phyloP scores from a whole-genome alignment of 2,113 vertebrate genomes.

The Cryptomyrus ogoouensis region DNA sequence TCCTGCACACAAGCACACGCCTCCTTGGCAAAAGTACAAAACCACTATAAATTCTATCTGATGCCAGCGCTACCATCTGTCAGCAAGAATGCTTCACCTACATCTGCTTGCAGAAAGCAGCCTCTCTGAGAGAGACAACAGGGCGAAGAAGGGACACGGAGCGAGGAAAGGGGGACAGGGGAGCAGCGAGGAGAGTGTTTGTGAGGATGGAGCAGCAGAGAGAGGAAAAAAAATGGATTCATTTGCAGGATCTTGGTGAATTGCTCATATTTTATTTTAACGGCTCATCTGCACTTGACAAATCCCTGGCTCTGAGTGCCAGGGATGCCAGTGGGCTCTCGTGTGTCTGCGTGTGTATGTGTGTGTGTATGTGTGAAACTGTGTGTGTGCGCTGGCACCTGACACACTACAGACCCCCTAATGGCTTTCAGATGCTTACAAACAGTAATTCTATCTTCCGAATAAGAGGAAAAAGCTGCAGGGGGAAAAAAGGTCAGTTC shows the following conservation, averaged over 20 bases:
- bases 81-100: conserved; percentile 78
- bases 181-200: conserved; percentile 59
- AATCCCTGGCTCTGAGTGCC: conserved; percentile 70
- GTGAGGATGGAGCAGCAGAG: conserved; percentile 36
- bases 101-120: conserved; percentile 74
- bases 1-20: conserved; percentile 34
- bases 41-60: conserved; percentile 90
- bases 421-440: conserved; percentile 91
- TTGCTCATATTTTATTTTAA: conserved; percentile 92
- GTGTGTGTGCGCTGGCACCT: conserved; percentile 61
- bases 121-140: conserved; percentile 69
- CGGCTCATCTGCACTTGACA: conserved; percentile 86
- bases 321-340: conserved; percentile 79
- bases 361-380: conserved; percentile 25
- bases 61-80: conserved; percentile 91
- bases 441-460: conserved; percentile 79
- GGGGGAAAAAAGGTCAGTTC: conserved; percentile 37
- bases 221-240: conserved; percentile 74
- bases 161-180: conserved; percentile 39
- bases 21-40: conserved; percentile 67
- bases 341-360: conserved; percentile 42
- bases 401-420: conserved; percentile 79
- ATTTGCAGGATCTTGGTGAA: conserved; percentile 88
- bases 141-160: conserved; percentile 40
- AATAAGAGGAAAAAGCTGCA: conserved; percentile 63